phyloP scores from a whole-genome alignment of 2,888 invertebrate species.

The Cenopis cana region DNA sequence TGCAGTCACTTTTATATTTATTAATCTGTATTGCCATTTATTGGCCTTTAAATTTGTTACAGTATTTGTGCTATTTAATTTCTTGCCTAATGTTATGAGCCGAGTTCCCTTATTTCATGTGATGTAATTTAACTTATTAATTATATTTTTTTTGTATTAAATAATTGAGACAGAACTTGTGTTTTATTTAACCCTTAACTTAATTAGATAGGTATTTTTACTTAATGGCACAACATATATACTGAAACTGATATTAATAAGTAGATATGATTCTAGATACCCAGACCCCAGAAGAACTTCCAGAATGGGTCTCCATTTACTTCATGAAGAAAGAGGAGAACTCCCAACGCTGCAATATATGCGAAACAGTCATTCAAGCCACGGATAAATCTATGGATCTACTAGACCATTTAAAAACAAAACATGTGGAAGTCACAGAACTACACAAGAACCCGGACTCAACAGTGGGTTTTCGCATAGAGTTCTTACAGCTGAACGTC shows the following conservation, averaged over 20 bases:
- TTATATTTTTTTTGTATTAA: constrained; percentile 10
- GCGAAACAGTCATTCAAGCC: constrained; percentile 58
- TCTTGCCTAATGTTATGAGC: background rate
- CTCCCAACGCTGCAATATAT: constrained; percentile 69
- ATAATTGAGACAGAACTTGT: background rate
- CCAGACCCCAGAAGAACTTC: constrained; percentile 48
- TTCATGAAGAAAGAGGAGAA: constrained; percentile 57
- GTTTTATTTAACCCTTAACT: constrained; percentile 26
- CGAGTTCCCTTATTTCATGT: background rate
- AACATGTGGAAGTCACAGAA: constrained; percentile 70
- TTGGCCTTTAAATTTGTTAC: background rate
- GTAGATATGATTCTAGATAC: constrained; percentile 49
- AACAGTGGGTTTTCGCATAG: constrained; percentile 73
- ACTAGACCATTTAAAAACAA: constrained; percentile 62
- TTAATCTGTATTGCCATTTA: background rate
- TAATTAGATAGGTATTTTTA: background rate
- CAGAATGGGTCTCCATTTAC: constrained; percentile 75
- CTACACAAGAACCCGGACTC: constrained; percentile 72
- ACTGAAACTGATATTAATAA: background rate
- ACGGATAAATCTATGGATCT: constrained; percentile 61
- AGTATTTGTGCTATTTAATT: background rate
- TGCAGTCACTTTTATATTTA: too few species aligned
- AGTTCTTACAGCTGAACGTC: constrained; percentile 71
- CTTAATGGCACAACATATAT: background rate
- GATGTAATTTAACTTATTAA: background rate